These are phyloP conservation scores for human (Homo sapiens) DNA, from an alignment of 2,113 vertebrate genomes.

Conservation along the genomic window GRCh38 chr21:15022501-15023000, in stretches of 20 bases:
- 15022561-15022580: not conserved
- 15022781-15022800: not conserved
- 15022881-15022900: constrained; percentile 2
- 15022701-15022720: not conserved
- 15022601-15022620: not conserved
- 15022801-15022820: not conserved
- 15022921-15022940: not conserved
- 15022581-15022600: not conserved
- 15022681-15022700: not conserved
- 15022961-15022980: not conserved
- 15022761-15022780: not conserved
- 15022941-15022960: not conserved
- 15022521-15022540: too few species aligned
- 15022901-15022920: not conserved
- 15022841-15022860: not conserved
- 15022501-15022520: too few species aligned
- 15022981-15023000: not conserved
- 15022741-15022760: not conserved
- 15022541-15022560: too few species aligned
- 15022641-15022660: constrained; percentile 17
- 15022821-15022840: not conserved
- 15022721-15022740: not conserved
- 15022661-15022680: not conserved
- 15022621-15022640: not conserved
- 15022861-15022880: not conserved